phyloP scores from a whole-genome alignment of 2,113 vertebrate species.

The Odocoileus hemionus region DNA sequence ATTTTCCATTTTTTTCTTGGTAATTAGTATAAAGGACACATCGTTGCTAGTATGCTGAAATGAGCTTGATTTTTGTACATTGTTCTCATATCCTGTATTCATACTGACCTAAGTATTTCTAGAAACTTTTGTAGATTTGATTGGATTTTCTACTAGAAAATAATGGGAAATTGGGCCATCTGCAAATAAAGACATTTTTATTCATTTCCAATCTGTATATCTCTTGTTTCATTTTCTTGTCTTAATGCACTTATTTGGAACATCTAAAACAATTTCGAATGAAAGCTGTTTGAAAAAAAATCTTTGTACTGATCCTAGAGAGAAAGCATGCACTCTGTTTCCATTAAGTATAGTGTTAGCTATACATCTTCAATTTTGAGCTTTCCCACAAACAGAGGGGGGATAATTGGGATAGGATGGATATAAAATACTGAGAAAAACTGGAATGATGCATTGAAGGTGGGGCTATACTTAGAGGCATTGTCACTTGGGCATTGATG shows the following conservation, averaged over 20 bases:
- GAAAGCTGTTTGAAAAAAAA: background rate
- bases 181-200: background rate
- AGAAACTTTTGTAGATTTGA: background rate
- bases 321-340: background rate
- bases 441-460: background rate
- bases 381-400: background rate
- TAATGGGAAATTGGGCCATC: background rate
- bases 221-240: background rate
- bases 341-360: background rate
- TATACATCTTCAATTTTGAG: background rate
- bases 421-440: background rate
- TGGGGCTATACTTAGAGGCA: background rate
- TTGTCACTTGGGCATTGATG: background rate
- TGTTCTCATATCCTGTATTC: background rate
- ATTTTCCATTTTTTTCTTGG: background rate
- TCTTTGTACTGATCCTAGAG: background rate
- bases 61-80: background rate
- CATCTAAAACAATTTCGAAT: background rate
- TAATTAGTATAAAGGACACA: background rate
- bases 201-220: background rate
- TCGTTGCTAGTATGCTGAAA: background rate
- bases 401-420: background rate
- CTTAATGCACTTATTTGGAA: background rate
- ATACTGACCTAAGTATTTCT: background rate
- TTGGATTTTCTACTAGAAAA: background rate